Percentiles rank a stretch among this genome's conserved stretches.
phyloP scores from a whole-genome alignment of 2,888 invertebrate species.

The Tachina fera region DNA sequence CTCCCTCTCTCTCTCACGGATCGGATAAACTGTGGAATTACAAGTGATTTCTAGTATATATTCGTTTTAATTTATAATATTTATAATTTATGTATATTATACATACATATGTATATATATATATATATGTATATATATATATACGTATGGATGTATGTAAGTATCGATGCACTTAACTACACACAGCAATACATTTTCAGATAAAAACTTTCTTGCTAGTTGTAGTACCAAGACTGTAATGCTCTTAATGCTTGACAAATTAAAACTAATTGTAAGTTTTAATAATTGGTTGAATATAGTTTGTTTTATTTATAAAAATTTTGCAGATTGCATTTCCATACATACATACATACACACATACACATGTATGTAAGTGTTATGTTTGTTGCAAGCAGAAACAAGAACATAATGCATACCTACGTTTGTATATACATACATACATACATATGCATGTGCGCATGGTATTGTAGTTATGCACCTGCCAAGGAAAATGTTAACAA shows the following conservation, averaged over 20 bases:
- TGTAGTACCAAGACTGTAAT: conserved; percentile 33
- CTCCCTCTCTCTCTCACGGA: no score
- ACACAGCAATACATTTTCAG: no score
- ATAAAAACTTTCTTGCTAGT: not conserved
- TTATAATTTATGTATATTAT: not conserved
- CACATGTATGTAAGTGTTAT: not conserved
- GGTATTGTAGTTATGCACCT: conserved; percentile 53
- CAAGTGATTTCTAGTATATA: no score
- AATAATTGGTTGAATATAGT: conserved; percentile 47
- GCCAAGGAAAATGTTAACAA: conserved; percentile 38
- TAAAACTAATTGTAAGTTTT: conserved; percentile 61
- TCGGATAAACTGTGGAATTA: no score
- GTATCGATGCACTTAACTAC: not conserved
- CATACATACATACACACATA: not conserved
- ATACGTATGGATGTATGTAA: not conserved
- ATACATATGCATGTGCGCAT: not conserved
- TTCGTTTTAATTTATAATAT: no score
- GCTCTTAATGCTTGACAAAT: conserved; percentile 55
- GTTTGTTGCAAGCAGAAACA: not conserved
- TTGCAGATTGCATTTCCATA: conserved; percentile 3
- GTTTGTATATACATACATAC: no score
- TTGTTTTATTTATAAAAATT: conserved; percentile 40
- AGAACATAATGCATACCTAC: not conserved
- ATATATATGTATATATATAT: not conserved
- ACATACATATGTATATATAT: not conserved